Evolutionary conservation across 2,113 vertebrate genomes (phyloP), one percentile per base, ranked within the genome.

Genomic region (Galbula dea): DNA sequence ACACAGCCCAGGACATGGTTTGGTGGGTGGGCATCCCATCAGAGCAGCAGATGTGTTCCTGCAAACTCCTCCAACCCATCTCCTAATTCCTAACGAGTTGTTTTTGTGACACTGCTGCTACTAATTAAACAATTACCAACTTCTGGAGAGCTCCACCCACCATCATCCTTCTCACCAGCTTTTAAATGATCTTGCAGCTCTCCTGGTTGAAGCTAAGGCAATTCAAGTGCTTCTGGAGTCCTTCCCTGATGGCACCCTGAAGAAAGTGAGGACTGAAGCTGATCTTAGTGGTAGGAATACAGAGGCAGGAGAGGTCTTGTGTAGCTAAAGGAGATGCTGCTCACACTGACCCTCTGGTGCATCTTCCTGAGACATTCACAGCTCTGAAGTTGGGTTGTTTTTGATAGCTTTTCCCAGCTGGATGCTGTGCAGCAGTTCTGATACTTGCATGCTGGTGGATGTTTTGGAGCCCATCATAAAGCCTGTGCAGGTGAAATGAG

Each of bases 271-370:
- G 8, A 9, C 32, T 26, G 66, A 75, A 67, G 36, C 12, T 19
- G 15, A 77, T 73, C 29, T 67, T 4, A 3, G 55, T 0, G 1
- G 13, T n/a, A 13, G 4, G 51, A 32, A 32, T 39, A 37, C 0
- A 0, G 52, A 63, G 36, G 14, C n/a, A 54, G 37, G n/a, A 74
- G 9, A 0, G 1, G 16, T 46, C 49, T 82, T 1, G 6, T 19
- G 66, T 0, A 1, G 49, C 6, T 46, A 51, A 37, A 82, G 55
- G 46, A 65, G 36, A 21, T 2, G 3, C 55, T 75, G 34, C n/a
- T 24, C 5, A 2, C 6, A 0, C 11, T 39, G 30, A 34, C 26
- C 12, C 2, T 22, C 45, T 46, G 30, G 20, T 54, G 48, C n/a
- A 17, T 37, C 48, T n/a, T 63, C 30, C 48, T 76, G 52, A 54